Conservation (phyloP, 2,888 invertebrate genomes). For the Heliconius ismenius region DNA sequence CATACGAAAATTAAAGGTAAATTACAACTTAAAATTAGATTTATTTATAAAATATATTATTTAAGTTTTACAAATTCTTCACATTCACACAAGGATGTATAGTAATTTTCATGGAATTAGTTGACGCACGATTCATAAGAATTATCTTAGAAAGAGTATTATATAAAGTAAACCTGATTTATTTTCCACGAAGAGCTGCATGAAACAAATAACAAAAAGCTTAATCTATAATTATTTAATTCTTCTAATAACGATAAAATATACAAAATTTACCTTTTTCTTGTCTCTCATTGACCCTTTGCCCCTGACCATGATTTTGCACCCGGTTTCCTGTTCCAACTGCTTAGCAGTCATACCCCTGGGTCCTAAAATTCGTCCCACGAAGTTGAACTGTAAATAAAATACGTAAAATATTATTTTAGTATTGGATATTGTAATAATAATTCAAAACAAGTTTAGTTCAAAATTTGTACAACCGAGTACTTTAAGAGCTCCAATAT, state of each 20-base stretch:
- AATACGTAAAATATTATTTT: slow-evolving; percentile 9
- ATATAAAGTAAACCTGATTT: slow-evolving; percentile 40
- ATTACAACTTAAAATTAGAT: slow-evolving; percentile 17
- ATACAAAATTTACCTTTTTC: slow-evolving; percentile 91
- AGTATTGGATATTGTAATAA: not conserved
- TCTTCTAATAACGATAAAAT: not conserved
- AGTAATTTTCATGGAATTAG: slow-evolving; percentile 29
- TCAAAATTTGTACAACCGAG: not conserved
- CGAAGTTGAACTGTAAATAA: slow-evolving; percentile 98
- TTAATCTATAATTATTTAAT: slow-evolving; percentile 25
- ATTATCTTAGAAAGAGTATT: slow-evolving; percentile 27
- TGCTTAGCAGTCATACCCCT: slow-evolving; percentile 99
- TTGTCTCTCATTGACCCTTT: slow-evolving; percentile 99
- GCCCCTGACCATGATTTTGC: slow-evolving; percentile 99
- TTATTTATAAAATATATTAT: slow-evolving; percentile 7
- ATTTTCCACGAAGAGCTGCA: slow-evolving; percentile 46
- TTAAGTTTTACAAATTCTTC: not conserved
- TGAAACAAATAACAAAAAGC: slow-evolving; percentile 42
- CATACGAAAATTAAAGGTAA: slow-evolving; percentile 20
- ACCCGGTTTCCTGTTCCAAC: slow-evolving; percentile 99
- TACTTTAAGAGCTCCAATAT: slow-evolving; percentile 9
- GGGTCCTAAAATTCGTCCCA: slow-evolving; percentile 99
- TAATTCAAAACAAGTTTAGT: not conserved
- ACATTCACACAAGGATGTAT: slow-evolving; percentile 30
- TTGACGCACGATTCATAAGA: slow-evolving; percentile 36